These are phyloP conservation scores for Pongo pygmaeus DNA, from an alignment of 2,113 vertebrate genomes.

Conservation along the genomic window DNA sequence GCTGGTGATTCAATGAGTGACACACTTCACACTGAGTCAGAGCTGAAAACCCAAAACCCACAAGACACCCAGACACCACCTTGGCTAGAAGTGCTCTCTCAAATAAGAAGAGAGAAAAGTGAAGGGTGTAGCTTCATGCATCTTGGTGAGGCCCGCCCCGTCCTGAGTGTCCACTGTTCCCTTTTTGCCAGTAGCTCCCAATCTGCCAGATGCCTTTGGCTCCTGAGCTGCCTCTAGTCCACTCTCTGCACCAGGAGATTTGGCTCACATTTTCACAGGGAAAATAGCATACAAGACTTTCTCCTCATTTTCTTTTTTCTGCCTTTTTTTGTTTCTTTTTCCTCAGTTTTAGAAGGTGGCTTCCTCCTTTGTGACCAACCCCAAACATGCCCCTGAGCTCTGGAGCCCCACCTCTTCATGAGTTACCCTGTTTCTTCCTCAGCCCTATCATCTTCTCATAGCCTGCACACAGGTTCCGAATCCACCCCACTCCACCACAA, in stretches of 20 bases:
- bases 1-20: constrained; percentile 33
- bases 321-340: neutral
- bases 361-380: neutral
- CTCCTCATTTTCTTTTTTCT: neutral
- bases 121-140: fast-evolving
- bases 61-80: neutral
- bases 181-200: neutral
- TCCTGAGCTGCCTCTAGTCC: neutral
- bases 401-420: neutral
- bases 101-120: neutral
- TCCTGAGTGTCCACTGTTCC: neutral
- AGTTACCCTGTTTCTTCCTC: no score
- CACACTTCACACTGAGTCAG: neutral
- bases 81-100: neutral
- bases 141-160: neutral
- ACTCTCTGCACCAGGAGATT: neutral
- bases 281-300: neutral
- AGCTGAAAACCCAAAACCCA: neutral
- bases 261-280: neutral
- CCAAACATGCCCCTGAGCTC: neutral
- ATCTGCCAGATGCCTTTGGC: neutral
- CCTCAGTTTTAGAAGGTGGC: neutral
- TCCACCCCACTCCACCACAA: neutral
- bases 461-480: neutral
- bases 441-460: neutral